These are phyloP conservation scores for Macropodus opercularis DNA, from an alignment of 2,797 vertebrate genomes.

Conservation along the genomic window DNA sequence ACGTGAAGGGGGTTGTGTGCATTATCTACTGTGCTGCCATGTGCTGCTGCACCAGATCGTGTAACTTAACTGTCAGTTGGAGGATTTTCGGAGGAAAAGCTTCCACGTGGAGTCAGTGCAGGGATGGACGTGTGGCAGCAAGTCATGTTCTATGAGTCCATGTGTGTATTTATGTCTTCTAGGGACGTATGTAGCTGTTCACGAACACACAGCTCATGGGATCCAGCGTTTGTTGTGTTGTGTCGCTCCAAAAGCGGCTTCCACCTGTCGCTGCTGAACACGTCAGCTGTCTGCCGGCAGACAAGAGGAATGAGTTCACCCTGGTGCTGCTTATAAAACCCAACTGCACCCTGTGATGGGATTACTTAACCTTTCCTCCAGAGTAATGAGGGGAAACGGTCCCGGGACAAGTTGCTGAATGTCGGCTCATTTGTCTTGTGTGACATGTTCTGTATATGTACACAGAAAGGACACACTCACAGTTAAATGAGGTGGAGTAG, in stretches of 20 bases:
- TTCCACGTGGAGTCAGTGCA: not conserved
- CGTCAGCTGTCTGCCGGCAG: not conserved
- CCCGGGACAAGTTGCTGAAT: slow-evolving; percentile 4
- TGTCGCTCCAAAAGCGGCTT: not conserved
- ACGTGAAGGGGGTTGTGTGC: not conserved
- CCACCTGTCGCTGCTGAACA: not conserved
- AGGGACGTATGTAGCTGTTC: not conserved
- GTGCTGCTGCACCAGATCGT: not conserved
- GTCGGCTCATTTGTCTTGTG: slow-evolving; percentile 25
- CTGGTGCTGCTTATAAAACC: slow-evolving; percentile 1
- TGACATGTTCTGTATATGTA: slow-evolving; percentile 6
- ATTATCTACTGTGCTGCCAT: not conserved
- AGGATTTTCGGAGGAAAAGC: not conserved
- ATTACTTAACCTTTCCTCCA: slow-evolving; percentile 20
- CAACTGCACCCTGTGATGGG: slow-evolving; percentile 14
- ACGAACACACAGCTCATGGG: not conserved
- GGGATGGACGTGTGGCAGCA: too few relatives aligned
- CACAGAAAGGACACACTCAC: not conserved
- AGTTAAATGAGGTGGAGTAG: not conserved
- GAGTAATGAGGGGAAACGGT: slow-evolving; percentile 26
- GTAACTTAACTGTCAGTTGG: not conserved
- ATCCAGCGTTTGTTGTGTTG: not conserved
- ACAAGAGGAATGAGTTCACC: not conserved
- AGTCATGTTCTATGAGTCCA: not conserved
- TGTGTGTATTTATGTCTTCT: not conserved